Evolutionary conservation across 2,888 invertebrate genomes (phyloP), one percentile per base, ranked within the genome.

Genomic region (Leucania comma): DNA sequence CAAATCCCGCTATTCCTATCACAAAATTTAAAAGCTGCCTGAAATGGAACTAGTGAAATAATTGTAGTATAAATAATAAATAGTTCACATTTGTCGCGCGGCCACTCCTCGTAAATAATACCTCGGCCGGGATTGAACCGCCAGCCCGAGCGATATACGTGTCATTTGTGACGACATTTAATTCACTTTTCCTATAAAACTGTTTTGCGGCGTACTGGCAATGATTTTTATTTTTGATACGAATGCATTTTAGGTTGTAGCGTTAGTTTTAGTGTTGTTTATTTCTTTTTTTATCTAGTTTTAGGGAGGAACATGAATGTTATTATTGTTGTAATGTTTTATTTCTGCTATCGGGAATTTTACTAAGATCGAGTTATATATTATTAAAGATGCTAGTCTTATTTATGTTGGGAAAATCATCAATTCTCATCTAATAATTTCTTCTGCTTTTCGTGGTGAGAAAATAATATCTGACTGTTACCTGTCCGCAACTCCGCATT

Each of bases 21-120:
- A 17, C 35, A 48, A 20, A 42, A 48, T 35, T 32, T 29, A 24
- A 58, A 78, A 24, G 14, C 42, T 10, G 14, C 12, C 22, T 22
- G 20, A 29, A 64, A 63, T 6, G 51, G 29, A 59, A 54, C 6
- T 42, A 35, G 32, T 29, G 48, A 38, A 60, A 70, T 80, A 71
- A 80, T 65, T 68, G 61, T 71, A 58, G 64, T 71, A 59, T 81
- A 71, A 64, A 79, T 81, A 81, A 68, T 79, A 80, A 61, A 79
- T 59, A 71, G 56, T 58, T 17, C 58, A 54, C 61, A 76, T 79
- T 81, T 71, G 71, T 65, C 65, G 61, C 42, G 35, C 58, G 42
- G 51, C 60, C 54, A 57, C 61, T 3, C 26, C 35, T 65, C 72
- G 54, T 82, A 81, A 72, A 74, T 81, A 75, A 70, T 71, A 71